Conservation (phyloP, 2,888 invertebrate species). For the Heliconius sara region DNA sequence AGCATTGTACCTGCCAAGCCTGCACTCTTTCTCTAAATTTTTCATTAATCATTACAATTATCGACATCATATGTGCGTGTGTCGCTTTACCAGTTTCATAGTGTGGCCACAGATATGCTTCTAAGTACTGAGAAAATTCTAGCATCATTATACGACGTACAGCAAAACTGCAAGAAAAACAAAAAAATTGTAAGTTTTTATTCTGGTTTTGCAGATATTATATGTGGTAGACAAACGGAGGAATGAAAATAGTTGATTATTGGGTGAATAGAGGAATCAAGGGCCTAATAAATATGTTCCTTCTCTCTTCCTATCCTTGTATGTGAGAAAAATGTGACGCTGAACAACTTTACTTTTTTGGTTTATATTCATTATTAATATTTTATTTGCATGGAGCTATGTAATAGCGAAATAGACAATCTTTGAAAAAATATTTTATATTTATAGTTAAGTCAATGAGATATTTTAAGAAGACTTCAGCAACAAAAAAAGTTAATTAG, state of each 20-base stretch:
- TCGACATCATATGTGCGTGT: conserved; percentile 96
- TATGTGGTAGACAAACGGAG: no score
- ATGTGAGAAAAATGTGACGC: no score
- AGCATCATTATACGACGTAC: conserved; percentile 96
- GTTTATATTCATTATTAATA: background rate
- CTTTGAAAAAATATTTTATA: background rate
- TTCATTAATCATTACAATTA: conserved; percentile 99
- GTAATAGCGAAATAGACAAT: background rate
- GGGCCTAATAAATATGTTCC: no score
- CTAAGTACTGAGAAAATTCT: conserved; percentile 98
- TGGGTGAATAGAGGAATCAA: no score
- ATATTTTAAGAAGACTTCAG: no score
- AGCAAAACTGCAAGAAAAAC: conserved; percentile 83
- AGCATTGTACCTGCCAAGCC: conserved; percentile 91
- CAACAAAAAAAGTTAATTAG: background rate
- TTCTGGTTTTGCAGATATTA: no score
- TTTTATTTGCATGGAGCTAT: background rate
- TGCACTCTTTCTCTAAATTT: conserved; percentile 98
- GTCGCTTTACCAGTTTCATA: conserved; percentile 90
- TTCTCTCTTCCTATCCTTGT: no score
- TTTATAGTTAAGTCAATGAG: no score
- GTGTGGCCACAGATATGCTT: conserved; percentile 98
- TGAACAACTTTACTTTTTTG: no score
- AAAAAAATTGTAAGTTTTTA: no score
- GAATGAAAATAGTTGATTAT: no score